phyloP scores from a whole-genome alignment of 2,113 vertebrate species.

The Psophia crepitans region DNA sequence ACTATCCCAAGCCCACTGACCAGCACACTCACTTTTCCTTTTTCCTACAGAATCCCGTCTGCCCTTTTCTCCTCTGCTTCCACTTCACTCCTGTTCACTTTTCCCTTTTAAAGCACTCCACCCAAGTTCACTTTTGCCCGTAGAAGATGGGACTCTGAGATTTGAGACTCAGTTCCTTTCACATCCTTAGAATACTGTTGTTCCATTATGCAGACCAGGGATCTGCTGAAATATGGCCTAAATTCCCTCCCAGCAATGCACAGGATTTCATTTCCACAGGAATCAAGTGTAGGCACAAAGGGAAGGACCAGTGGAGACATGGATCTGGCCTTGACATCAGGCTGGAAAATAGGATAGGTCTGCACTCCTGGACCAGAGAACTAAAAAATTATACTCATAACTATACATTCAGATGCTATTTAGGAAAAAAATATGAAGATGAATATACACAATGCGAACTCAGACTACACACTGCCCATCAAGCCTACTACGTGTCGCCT shows the following conservation, averaged over 20 bases:
- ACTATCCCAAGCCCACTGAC: neutral
- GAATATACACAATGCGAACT: neutral
- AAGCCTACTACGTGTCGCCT: neutral
- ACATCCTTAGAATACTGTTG: neutral
- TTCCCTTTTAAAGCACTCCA: neutral
- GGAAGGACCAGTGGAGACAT: neutral
- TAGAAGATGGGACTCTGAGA: neutral
- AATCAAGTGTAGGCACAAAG: neutral
- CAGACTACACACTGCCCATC: neutral
- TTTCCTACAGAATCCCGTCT: neutral
- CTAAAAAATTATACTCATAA: neutral
- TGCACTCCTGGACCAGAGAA: neutral
- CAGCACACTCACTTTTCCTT: fast-evolving
- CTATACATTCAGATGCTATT: neutral
- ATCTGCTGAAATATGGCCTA: neutral
- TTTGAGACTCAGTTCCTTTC: neutral
- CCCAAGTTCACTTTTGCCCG: neutral
- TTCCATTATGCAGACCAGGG: neutral
- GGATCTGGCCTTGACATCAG: neutral
- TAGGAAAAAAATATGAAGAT: neutral
- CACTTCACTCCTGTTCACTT: neutral
- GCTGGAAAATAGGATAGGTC: neutral
- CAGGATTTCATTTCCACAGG: neutral
- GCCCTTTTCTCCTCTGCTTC: neutral
- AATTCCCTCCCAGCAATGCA: neutral